A percentile compares a stretch with the other conserved stretches of the same genome.
Evolutionary conservation across 2,888 invertebrate genomes (phyloP).

Genomic region (Lasioglossum leucozonium): DNA sequence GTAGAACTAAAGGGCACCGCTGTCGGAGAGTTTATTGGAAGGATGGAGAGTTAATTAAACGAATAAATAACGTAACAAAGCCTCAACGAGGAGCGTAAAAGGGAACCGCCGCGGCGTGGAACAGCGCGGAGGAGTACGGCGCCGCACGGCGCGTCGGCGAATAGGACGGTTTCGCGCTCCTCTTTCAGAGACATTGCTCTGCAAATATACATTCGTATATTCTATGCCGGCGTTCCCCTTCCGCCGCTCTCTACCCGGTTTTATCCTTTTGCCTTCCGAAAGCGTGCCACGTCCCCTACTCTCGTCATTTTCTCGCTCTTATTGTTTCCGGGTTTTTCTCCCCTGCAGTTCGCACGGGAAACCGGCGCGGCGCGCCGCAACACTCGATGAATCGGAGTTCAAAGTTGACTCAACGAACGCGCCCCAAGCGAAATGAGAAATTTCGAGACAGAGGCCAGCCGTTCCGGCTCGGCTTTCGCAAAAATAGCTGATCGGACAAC

Average conservation of each 20-base stretch:
- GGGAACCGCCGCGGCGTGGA: background rate
- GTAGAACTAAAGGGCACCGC: slow-evolving; percentile 60
- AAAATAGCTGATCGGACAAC: background rate
- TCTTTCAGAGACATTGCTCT: slow-evolving; percentile 68
- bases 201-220: slow-evolving; percentile 52
- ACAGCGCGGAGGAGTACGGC: background rate
- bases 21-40: slow-evolving; percentile 76
- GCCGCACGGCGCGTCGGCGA: slow-evolving; percentile 30
- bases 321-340: slow-evolving; percentile 48
- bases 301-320: slow-evolving; percentile 61
- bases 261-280: slow-evolving; percentile 57
- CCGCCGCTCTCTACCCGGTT: slow-evolving; percentile 37
- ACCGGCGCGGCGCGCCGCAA: slow-evolving; percentile 26
- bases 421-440: background rate
- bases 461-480: background rate
- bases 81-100: slow-evolving; percentile 42
- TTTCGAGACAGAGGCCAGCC: background rate
- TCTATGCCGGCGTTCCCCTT: slow-evolving; percentile 26
- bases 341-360: background rate
- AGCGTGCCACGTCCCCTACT: slow-evolving; percentile 52
- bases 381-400: slow-evolving; percentile 6
- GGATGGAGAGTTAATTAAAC: slow-evolving; percentile 82
- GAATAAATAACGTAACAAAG: slow-evolving; percentile 83
- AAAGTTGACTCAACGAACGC: background rate
- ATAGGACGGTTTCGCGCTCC: slow-evolving; percentile 61